Evolutionary conservation across 1,140 invertebrate genomes (phyloP), one percentile per base, ranked within the genome.

Genomic region (Leguminivora glycinivorella): DNA sequence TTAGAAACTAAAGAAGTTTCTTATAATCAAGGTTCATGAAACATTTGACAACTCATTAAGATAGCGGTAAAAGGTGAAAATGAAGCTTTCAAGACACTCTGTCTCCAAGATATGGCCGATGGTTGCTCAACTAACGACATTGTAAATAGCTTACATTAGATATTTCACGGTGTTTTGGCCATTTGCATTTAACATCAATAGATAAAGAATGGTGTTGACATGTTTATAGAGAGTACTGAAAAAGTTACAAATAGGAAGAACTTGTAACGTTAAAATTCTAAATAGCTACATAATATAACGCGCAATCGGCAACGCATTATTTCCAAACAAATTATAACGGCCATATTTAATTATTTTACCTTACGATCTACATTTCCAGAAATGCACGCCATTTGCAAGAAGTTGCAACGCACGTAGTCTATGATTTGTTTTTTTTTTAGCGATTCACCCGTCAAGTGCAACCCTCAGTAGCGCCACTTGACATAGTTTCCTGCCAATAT

Each of bases 401-500:
- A 52, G 1, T 6, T 52, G 7, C 19, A 52, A 52, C n/a, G 47
- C 47, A 52, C 47, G 47, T 52, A 52, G 47, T 52, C 47, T 52
- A 52, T 52, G 47, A 52, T 52, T 7, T 7, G 43, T 63, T 63
- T 63, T 63, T 58, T 63, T 34, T 63, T 29, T n/a, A n/a, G n/a
- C n/a, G 29, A 63, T 63, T 17, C 22, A 14, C 58, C 26, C 58
- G 58, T 63, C 58, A 63, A 63, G 58, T 63, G 66, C 66, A 38
- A 67, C 31, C 66, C 31, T 38, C 31, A 14, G 38, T 5, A n/a
- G 14, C 73, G 76, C 75, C 70, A 78, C 75, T 80, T 80, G 80
- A 82, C 80, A 82, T 56, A 80, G 63, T 70, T 78, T 70, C 70
- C 66, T 40, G 38, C 38, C 70, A 67, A 47, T 71, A 66, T 63